Conservation (phyloP, 2,797 vertebrate genomes). For the Channa striata region DNA sequence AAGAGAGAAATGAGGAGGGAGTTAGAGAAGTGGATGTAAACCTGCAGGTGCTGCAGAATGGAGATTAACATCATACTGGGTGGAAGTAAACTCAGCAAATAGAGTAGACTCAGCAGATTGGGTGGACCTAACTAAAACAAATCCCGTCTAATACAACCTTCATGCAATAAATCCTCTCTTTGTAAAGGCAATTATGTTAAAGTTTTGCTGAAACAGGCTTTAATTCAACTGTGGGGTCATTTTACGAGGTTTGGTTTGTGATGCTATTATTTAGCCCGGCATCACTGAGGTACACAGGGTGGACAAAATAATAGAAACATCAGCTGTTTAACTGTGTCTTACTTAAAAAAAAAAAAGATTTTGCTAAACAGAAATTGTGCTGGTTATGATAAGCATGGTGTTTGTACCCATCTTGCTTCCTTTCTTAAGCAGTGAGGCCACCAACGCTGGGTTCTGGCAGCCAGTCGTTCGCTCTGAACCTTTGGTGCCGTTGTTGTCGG, state of each 20-base stretch:
- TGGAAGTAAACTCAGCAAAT: constrained; percentile 9
- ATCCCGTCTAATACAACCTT: not conserved
- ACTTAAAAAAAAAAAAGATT: not conserved
- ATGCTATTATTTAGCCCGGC: too few species aligned
- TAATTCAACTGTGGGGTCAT: too few species aligned
- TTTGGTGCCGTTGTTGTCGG: constrained; percentile 91
- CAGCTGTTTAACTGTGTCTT: too few species aligned
- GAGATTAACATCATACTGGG: constrained; percentile 8
- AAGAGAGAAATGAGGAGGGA: constrained; percentile 48
- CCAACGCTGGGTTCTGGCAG: constrained; percentile 93
- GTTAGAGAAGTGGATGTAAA: constrained; percentile 42
- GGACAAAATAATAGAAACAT: too few species aligned
- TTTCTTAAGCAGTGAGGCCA: constrained; percentile 93
- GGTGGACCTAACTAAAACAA: not conserved
- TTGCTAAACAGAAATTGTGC: constrained; percentile 8
- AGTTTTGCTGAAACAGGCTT: too few species aligned
- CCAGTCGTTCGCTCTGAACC: constrained; percentile 90
- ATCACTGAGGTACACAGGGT: not conserved
- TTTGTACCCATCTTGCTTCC: constrained; percentile 92
- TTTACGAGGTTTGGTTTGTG: too few species aligned
- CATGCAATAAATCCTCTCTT: too few species aligned
- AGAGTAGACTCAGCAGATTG: not conserved
- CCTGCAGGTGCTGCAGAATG: constrained; percentile 31
- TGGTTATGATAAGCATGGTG: not conserved
- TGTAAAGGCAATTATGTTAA: too few species aligned